These are phyloP conservation scores for Crematogaster levior DNA, from an alignment of 2,888 invertebrate genomes.

Conservation along the genomic window DNA sequence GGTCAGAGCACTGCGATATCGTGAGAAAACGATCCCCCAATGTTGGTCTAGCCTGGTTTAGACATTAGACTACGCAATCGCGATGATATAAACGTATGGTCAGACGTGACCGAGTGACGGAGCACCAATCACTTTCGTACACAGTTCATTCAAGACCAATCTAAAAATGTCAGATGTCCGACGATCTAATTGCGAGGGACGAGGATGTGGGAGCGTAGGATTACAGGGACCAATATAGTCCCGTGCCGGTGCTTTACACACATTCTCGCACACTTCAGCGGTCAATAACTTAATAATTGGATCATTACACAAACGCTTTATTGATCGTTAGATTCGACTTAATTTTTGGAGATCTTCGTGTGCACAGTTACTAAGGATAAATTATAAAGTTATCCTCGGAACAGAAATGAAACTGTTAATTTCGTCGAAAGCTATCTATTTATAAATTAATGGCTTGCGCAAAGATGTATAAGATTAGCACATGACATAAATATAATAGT, in stretches of 20 bases:
- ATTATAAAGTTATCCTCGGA: slow-evolving; percentile 29
- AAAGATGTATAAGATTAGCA: slow-evolving; percentile 26
- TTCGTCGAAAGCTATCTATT: slow-evolving; percentile 24
- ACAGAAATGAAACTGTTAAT: slow-evolving; percentile 27
- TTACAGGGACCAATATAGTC: slow-evolving; percentile 5
- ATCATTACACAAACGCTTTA: slow-evolving; percentile 67
- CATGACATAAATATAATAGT: slow-evolving; percentile 19
- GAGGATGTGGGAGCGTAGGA: slow-evolving; percentile 15
- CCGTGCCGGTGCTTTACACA: not conserved
- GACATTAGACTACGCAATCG: slow-evolving; percentile 34
- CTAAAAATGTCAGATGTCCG: slow-evolving; percentile 43
- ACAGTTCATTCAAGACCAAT: slow-evolving; percentile 37
- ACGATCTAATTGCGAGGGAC: slow-evolving; percentile 33
- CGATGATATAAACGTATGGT: slow-evolving; percentile 23
- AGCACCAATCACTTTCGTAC: slow-evolving; percentile 4
- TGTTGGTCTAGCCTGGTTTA: slow-evolving; percentile 7
- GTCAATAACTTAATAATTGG: slow-evolving; percentile 72
- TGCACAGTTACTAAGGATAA: slow-evolving; percentile 31
- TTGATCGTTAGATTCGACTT: slow-evolving; percentile 69
- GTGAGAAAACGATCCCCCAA: slow-evolving; percentile 20
- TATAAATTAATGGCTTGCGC: slow-evolving; percentile 27
- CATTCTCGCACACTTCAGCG: slow-evolving; percentile 18
- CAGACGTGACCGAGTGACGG: slow-evolving; percentile 22
- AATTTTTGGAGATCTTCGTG: slow-evolving; percentile 56
- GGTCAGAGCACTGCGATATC: slow-evolving; percentile 16